phyloP scores from a whole-genome alignment of 1,140 invertebrate species.

The Drosophila tristis region DNA sequence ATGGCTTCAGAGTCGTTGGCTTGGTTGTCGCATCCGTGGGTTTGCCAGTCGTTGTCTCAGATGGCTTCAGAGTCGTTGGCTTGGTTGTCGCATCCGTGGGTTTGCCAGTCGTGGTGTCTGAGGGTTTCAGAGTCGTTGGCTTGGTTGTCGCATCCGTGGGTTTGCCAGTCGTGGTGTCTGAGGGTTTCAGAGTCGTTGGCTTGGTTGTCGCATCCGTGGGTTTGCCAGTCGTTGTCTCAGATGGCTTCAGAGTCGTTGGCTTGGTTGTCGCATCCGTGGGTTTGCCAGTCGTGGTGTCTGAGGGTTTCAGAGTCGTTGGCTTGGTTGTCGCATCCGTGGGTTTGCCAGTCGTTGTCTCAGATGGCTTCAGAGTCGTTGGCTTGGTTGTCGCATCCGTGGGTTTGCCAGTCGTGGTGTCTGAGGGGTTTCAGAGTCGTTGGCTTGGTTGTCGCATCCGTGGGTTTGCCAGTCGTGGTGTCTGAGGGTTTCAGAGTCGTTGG shows the following conservation, averaged over 20 bases:
- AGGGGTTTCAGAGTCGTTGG: neutral
- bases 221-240: neutral
- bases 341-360: neutral
- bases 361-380: neutral
- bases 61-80: neutral
- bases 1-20: conserved; percentile 6
- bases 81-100: neutral
- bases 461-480: neutral
- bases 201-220: neutral
- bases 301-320: neutral
- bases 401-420: neutral
- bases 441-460: neutral
- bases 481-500: neutral
- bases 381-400: conserved; percentile 1
- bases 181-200: neutral
- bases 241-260: neutral
- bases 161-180: neutral
- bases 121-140: conserved; percentile 1
- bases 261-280: neutral
- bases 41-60: neutral
- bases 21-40: too few species aligned
- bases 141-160: neutral
- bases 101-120: neutral
- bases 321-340: neutral
- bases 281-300: neutral